Conservation (phyloP, 1,140 invertebrate genomes). For the Yoshiicerus persimilis region DNA sequence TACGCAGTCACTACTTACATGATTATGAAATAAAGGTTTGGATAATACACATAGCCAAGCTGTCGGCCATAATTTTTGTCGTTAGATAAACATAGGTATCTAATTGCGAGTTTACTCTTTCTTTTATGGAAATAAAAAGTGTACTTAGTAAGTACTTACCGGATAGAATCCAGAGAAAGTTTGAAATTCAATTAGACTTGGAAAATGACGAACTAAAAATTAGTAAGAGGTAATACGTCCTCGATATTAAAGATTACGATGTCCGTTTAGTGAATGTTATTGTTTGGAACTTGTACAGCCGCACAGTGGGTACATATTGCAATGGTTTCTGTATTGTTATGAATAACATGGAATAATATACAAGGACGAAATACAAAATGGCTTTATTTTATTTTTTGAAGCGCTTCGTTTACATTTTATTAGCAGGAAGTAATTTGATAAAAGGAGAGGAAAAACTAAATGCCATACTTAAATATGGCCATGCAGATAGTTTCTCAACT, state of each 20-base stretch:
- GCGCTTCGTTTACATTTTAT: neutral
- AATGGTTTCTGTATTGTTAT: neutral
- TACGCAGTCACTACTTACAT: no score
- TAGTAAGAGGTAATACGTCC: neutral
- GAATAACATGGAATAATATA: neutral
- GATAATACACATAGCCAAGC: neutral
- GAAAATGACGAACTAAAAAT: neutral
- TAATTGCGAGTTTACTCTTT: neutral
- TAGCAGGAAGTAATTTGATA: conserved; percentile 6
- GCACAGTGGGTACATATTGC: neutral
- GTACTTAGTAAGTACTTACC: no score
- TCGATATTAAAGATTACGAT: neutral
- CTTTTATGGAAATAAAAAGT: no score
- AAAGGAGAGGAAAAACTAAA: neutral
- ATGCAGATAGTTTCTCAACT: neutral
- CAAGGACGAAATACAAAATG: neutral
- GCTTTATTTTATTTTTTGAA: neutral
- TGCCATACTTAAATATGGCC: neutral
- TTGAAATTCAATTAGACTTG: neutral
- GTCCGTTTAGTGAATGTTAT: neutral
- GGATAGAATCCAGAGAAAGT: no score
- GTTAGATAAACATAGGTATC: neutral
- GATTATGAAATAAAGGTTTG: no score
- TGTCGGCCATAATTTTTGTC: neutral
- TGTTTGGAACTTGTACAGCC: neutral